phyloP scores from a whole-genome alignment of 2,113 vertebrate genomes.

The Scortum barcoo region DNA sequence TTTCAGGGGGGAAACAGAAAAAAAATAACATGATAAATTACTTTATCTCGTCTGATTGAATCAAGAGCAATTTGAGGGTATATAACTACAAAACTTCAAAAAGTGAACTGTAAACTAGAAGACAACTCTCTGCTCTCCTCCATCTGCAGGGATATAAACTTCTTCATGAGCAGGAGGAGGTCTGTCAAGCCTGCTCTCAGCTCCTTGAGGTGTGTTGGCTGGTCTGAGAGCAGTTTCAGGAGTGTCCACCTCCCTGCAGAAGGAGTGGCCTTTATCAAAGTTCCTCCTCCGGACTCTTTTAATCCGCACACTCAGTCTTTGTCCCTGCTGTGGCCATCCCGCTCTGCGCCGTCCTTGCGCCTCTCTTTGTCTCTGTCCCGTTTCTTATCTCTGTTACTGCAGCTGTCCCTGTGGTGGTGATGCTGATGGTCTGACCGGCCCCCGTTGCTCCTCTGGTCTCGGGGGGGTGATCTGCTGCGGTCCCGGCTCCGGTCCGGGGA shows the following conservation, averaged over 20 bases:
- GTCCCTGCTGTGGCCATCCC: constrained; percentile 55
- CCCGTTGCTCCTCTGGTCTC: constrained; percentile 47
- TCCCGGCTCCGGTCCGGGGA: constrained; percentile 46
- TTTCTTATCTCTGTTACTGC: constrained; percentile 55
- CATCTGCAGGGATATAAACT: background rate
- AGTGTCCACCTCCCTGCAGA: background rate
- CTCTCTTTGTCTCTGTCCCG: constrained; percentile 61
- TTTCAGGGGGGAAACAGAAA: background rate
- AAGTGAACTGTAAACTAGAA: background rate
- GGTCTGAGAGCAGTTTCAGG: constrained; percentile 17
- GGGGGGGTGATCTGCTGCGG: constrained; percentile 67
- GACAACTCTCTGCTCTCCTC: background rate
- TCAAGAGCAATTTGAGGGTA: background rate
- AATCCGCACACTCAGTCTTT: constrained; percentile 50
- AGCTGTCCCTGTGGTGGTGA: constrained; percentile 52
- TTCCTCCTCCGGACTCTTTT: constrained; percentile 21
- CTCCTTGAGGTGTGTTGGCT: constrained; percentile 5
- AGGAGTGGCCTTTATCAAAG: constrained; percentile 28
- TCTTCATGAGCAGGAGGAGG: no score
- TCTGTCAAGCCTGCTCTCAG: no score
- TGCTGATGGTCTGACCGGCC: constrained; percentile 49
- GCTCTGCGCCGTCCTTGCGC: constrained; percentile 48
- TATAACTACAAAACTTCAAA: background rate
- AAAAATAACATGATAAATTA: background rate
- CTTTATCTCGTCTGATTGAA: background rate